Evolutionary conservation across 2,113 vertebrate genomes (phyloP), one percentile per base, ranked within the genome.

Genomic region (Rhinogobius similis): DNA sequence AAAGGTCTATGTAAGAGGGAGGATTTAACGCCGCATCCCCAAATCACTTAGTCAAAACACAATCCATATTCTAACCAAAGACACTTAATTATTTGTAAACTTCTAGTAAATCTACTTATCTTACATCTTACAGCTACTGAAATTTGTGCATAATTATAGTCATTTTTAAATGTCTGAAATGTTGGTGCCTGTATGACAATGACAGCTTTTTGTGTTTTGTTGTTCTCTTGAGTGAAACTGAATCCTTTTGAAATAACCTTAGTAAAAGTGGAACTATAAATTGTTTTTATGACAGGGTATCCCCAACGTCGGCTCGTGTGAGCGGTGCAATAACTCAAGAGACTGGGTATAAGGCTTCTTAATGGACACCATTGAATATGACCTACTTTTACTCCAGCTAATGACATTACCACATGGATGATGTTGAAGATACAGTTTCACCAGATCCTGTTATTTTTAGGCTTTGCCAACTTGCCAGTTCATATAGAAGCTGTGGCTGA

Each of bases 371-470:
- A 55, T 64, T 75, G 75, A 87, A 76, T 74, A 72, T 86, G 80
- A 76, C 80, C 86, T 87, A 86, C 84, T 90, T 90, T 84, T 59
- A 72, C 66, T 44, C 43, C 12, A 62, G 58, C 70, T 86, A 85
- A 90, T 80, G 72, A 68, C 70, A 86, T 84, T 78, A 84, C 43
- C 86, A 89, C 77, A 59, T 85, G 83, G 65, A 76, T 75, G 59
- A 75, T 75, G 75, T 77, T 68, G 81, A 78, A 83, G 52, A 67
- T 55, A 78, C 48, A 52, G 67, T 81, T 70, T 83, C 64, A 68
- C 64, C 70, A 83, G 70, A 74, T 78, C 69, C 70, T 58, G 82
- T 86, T 68, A 69, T 69, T 77, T 18, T 36, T 27, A 66, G 38
- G 61, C 44, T 18, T 43, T 32, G 72, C 78, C 83, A 78, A 11